phyloP scores from a whole-genome alignment of 2,888 invertebrate genomes.

The Germaria angustata region DNA sequence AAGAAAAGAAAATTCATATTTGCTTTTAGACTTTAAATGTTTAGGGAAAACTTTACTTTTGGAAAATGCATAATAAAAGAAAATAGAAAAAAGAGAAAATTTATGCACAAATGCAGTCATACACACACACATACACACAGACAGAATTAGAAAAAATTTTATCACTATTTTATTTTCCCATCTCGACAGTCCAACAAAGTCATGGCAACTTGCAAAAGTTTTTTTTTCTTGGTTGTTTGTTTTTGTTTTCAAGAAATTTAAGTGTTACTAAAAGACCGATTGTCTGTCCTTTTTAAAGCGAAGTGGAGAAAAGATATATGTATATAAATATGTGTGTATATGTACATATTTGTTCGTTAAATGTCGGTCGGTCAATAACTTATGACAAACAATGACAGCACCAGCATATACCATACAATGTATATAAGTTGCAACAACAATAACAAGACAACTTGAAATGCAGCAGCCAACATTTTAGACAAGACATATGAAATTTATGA shows the following conservation, averaged over 20 bases:
- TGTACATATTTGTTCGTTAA: slow-evolving; percentile 23
- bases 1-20: slow-evolving; percentile 32
- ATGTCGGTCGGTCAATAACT: slow-evolving; percentile 65
- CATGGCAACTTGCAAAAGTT: slow-evolving; percentile 24
- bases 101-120: slow-evolving; percentile 27
- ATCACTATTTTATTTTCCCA: slow-evolving; percentile 44
- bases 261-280: slow-evolving; percentile 17
- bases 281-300: neutral
- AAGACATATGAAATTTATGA: slow-evolving; percentile 20
- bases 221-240: neutral
- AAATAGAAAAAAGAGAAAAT: slow-evolving; percentile 51
- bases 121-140: neutral
- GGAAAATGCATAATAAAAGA: slow-evolving; percentile 11
- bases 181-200: slow-evolving; percentile 9
- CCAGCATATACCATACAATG: slow-evolving; percentile 12
- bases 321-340: neutral
- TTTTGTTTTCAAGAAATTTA: neutral
- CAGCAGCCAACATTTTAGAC: slow-evolving; percentile 6
- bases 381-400: slow-evolving; percentile 61
- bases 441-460: neutral
- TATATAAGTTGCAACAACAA: slow-evolving; percentile 1
- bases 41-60: slow-evolving; percentile 55
- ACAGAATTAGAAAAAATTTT: neutral
- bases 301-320: neutral
- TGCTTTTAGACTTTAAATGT: slow-evolving; percentile 8